A percentile compares a stretch with the other conserved stretches of the same genome.
Conservation (phyloP, 2,113 vertebrate genomes). For the Aphyosemion australe region DNA sequence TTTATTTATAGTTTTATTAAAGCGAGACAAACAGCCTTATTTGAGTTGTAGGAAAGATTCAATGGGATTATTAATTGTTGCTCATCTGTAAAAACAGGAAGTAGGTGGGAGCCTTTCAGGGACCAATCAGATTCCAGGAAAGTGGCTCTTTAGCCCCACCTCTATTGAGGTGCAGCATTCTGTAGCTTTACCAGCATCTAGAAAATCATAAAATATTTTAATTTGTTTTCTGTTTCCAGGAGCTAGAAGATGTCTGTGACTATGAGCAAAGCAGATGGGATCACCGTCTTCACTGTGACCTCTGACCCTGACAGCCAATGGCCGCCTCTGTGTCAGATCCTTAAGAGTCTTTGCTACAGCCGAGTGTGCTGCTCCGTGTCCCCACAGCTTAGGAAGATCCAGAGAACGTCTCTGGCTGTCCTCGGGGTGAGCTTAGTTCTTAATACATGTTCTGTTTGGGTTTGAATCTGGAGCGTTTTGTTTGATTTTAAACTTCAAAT, state of each 20-base stretch:
- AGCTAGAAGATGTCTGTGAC: constrained; percentile 64
- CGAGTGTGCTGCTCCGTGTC: constrained; percentile 68
- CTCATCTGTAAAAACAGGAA: no score
- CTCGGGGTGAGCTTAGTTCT: constrained; percentile 63
- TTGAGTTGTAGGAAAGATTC: no score
- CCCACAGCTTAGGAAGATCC: constrained; percentile 20
- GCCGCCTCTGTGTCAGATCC: constrained; percentile 68
- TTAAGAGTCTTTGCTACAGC: constrained; percentile 69
- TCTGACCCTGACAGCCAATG: constrained; percentile 57
- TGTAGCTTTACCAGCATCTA: no score
- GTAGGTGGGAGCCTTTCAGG: no score
- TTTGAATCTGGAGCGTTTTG: not conserved
- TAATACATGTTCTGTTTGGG: not conserved
- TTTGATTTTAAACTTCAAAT: not conserved
- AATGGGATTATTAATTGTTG: no score
- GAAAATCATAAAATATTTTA: not conserved
- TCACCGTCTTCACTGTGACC: constrained; percentile 66
- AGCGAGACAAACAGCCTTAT: no score
- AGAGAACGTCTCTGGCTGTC: constrained; percentile 28
- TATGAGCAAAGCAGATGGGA: constrained; percentile 52
- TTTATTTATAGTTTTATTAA: no score
- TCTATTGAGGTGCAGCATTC: no score
- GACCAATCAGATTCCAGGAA: no score
- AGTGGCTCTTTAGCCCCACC: not conserved
- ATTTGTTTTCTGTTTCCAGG: constrained; percentile 6